Percentiles rank a stretch among this genome's conserved stretches.
These are phyloP conservation scores for Platorchestia sp. DNA, from an alignment of 1,140 invertebrate genomes.

Conservation along the genomic window DNA sequence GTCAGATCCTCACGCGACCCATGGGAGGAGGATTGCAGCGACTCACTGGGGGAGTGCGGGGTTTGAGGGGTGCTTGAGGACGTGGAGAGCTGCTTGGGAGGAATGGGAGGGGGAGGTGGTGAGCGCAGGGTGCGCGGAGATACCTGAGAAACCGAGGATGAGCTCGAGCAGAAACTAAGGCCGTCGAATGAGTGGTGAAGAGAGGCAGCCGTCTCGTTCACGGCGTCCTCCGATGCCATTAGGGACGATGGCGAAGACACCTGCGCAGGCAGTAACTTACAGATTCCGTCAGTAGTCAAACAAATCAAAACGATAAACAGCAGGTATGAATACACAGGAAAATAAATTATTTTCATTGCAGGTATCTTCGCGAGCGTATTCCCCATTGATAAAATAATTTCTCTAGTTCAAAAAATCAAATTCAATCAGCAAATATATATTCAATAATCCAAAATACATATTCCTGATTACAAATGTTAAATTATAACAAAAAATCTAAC, in stretches of 20 bases:
- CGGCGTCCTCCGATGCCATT: slow-evolving; percentile 63
- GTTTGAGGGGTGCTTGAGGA: slow-evolving; percentile 63
- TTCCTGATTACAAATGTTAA: background rate
- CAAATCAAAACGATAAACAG: background rate
- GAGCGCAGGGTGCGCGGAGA: slow-evolving; percentile 64
- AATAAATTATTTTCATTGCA: no score
- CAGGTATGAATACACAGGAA: background rate
- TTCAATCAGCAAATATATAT: background rate
- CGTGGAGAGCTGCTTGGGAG: slow-evolving; percentile 67
- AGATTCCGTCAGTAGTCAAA: background rate
- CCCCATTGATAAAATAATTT: background rate
- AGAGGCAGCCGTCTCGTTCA: slow-evolving; percentile 67
- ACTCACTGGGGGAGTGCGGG: slow-evolving; percentile 61
- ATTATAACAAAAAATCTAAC: background rate
- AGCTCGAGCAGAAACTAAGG: slow-evolving; percentile 74
- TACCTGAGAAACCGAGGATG: slow-evolving; percentile 72
- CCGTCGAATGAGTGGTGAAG: slow-evolving; percentile 72
- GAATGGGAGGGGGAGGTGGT: slow-evolving; percentile 69
- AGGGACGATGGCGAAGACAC: slow-evolving; percentile 70
- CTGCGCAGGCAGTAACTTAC: slow-evolving; percentile 66
- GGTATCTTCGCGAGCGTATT: background rate
- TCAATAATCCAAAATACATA: background rate
- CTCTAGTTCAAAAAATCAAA: background rate
- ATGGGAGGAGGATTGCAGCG: slow-evolving; percentile 60
- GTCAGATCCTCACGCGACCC: slow-evolving; percentile 63